Evolutionary conservation across 2,797 vertebrate species (phyloP).

Genomic region (Myotis daubentonii): DNA sequence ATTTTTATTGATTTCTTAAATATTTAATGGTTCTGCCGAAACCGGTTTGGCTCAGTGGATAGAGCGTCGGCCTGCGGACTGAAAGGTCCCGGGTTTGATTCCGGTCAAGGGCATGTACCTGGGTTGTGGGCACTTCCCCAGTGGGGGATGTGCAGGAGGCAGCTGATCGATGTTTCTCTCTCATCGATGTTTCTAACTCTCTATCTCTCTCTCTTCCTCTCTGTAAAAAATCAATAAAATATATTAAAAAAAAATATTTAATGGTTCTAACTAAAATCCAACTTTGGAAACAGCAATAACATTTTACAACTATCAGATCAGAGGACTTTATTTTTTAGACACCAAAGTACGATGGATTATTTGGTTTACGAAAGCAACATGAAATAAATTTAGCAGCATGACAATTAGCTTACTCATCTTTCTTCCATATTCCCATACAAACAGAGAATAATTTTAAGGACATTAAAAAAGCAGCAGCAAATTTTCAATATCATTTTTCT

Average conservation of each 20-base stretch:
- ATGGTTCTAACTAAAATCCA: not conserved
- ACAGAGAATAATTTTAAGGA: conserved; percentile 5
- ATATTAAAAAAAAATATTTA: too few species aligned
- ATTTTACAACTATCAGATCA: conserved; percentile 15
- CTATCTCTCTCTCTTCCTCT: too few species aligned
- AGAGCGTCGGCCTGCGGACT: too few species aligned
- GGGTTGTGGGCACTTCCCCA: too few species aligned
- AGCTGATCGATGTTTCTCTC: too few species aligned
- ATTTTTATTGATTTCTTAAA: not conserved
- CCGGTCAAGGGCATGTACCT: too few species aligned
- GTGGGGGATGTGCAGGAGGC: too few species aligned
- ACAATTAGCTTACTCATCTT: conserved; percentile 50
- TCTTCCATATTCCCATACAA: not conserved
- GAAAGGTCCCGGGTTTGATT: too few species aligned
- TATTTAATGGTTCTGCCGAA: not conserved
- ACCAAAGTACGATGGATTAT: not conserved
- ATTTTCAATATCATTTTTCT: conserved; percentile 40
- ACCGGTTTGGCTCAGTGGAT: too few species aligned
- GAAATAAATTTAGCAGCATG: conserved; percentile 33
- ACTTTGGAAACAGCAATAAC: not conserved
- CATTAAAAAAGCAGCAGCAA: conserved; percentile 23
- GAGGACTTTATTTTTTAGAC: conserved; percentile 24
- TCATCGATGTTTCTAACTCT: too few species aligned
- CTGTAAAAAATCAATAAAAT: too few species aligned
- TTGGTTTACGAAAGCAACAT: not conserved